Percentiles rank a stretch among this genome's conserved stretches.
These are phyloP conservation scores for Pseudoatta argentina DNA, from an alignment of 1,140 invertebrate species.

Conservation along the genomic window DNA sequence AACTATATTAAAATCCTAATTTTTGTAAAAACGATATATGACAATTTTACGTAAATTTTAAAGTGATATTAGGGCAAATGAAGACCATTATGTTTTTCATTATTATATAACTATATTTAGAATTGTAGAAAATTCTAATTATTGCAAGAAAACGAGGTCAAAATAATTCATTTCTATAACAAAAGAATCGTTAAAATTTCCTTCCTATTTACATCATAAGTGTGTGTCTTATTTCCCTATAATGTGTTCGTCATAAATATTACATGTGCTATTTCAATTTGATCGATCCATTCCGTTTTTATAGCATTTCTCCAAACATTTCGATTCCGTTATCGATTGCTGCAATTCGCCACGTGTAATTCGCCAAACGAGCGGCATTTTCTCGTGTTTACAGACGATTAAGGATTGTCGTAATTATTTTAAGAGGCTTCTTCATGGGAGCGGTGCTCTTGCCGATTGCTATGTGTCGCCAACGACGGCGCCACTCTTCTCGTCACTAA, in stretches of 20 bases:
- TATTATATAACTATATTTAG: background rate
- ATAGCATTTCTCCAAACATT: slow-evolving; percentile 47
- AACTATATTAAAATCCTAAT: background rate
- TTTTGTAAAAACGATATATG: background rate
- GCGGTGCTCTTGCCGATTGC: slow-evolving; percentile 63
- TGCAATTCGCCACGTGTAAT: slow-evolving; percentile 8
- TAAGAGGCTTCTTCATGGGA: slow-evolving; percentile 65
- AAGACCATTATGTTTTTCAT: background rate
- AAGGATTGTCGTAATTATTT: slow-evolving; percentile 70
- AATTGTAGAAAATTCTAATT: background rate
- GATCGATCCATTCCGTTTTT: slow-evolving; percentile 23
- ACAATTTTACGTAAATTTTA: background rate
- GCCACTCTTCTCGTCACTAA: slow-evolving; percentile 47
- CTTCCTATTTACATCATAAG: background rate
- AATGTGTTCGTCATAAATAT: background rate
- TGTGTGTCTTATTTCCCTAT: background rate
- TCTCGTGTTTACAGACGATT: slow-evolving; percentile 62
- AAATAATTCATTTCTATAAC: background rate
- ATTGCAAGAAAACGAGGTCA: background rate
- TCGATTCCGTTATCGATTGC: slow-evolving; percentile 26
- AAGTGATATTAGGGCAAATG: background rate
- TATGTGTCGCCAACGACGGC: slow-evolving; percentile 50
- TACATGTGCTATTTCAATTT: background rate
- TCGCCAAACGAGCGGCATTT: slow-evolving; percentile 44
- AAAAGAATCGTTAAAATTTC: background rate